Conservation (phyloP, 2,797 vertebrate species). For the Lepidocolaptes lacrymiger region DNA sequence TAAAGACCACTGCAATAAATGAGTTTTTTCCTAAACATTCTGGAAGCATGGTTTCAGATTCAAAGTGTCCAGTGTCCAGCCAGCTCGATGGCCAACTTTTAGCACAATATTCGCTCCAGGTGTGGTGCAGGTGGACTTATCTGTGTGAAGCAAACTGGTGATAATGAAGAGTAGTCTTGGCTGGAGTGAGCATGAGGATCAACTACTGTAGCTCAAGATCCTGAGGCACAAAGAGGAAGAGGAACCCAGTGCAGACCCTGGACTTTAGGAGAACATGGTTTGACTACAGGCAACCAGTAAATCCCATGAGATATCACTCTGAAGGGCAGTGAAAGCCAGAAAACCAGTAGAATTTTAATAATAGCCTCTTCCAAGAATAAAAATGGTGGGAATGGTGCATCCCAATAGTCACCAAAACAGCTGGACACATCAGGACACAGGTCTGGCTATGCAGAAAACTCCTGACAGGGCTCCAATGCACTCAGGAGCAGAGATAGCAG, state of each 20-base stretch:
- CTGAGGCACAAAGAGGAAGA: background rate
- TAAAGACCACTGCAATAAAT: background rate
- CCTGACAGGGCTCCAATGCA: too few species aligned
- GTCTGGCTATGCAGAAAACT: too few species aligned
- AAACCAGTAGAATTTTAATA: too few species aligned
- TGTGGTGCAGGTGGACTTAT: background rate
- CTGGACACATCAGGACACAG: too few species aligned
- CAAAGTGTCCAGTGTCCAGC: background rate
- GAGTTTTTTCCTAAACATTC: background rate
- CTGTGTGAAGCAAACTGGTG: background rate
- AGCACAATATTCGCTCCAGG: background rate
- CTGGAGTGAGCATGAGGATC: background rate
- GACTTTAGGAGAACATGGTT: background rate
- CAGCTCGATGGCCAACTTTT: background rate
- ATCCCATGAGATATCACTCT: too few species aligned
- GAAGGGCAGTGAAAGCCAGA: too few species aligned
- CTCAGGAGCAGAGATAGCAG: too few species aligned
- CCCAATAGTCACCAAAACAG: too few species aligned
- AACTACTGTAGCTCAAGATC: background rate
- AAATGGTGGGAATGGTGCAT: too few species aligned
- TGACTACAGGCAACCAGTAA: background rate
- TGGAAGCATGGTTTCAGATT: background rate
- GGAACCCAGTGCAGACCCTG: background rate
- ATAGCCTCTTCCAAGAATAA: too few species aligned
- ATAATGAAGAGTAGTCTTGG: background rate